These are phyloP conservation scores for Uloborus plumipes DNA, from an alignment of 2,888 invertebrate genomes.

Conservation along the genomic window DNA sequence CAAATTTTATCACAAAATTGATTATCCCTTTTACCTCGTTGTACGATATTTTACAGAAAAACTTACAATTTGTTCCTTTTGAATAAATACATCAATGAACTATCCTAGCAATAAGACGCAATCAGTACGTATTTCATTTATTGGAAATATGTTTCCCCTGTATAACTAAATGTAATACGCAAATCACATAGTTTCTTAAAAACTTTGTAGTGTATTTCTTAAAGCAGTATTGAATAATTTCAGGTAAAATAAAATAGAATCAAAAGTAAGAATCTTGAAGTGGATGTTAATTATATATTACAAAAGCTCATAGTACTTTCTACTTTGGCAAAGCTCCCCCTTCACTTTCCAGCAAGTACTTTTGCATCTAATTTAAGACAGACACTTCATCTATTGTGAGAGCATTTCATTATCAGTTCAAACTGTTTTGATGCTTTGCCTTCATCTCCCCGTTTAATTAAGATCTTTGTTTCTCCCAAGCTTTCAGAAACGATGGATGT, in stretches of 20 bases:
- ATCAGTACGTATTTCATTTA: too few relatives aligned
- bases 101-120: too few relatives aligned
- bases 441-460: slow-evolving; percentile 32
- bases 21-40: too few relatives aligned
- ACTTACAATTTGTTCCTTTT: too few relatives aligned
- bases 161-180: too few relatives aligned
- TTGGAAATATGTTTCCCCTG: too few relatives aligned
- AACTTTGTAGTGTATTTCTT: too few relatives aligned
- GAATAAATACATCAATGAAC: too few relatives aligned
- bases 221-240: too few relatives aligned
- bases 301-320: slow-evolving; percentile 32
- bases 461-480: slow-evolving; percentile 26
- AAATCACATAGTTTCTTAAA: too few relatives aligned
- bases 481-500: slow-evolving; percentile 18
- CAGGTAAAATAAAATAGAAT: neutral
- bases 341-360: slow-evolving; percentile 14
- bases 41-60: too few relatives aligned
- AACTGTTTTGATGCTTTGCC: slow-evolving; percentile 42
- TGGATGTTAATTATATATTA: slow-evolving; percentile 29
- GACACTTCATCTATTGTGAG: slow-evolving; percentile 50
- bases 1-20: too few relatives aligned
- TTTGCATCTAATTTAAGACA: slow-evolving; percentile 49
- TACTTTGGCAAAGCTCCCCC: neutral
- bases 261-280: slow-evolving; percentile 6
- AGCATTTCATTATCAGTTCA: slow-evolving; percentile 42